Conservation (phyloP, 1,140 invertebrate species). For the Dufourea novaeangliae region DNA sequence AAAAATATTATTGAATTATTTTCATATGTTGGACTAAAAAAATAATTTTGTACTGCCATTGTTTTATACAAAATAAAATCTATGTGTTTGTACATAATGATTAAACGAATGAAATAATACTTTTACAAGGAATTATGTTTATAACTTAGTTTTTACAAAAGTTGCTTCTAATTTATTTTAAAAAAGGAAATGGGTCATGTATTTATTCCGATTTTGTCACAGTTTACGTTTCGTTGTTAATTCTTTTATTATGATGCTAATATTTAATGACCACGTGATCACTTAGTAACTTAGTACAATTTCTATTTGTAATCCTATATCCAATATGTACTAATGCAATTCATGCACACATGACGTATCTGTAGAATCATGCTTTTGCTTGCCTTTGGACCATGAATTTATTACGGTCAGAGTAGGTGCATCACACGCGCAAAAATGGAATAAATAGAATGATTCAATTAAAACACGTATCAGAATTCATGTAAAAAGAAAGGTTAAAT, state of each 20-base stretch:
- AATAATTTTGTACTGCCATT: conserved; percentile 3
- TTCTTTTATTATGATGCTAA: neutral
- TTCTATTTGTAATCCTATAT: neutral
- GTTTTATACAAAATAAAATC: conserved; percentile 10
- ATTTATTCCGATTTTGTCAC: neutral
- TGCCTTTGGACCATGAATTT: neutral
- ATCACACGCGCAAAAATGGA: neutral
- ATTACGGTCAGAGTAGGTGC: neutral
- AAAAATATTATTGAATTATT: neutral
- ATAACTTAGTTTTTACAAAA: neutral
- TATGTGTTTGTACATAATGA: neutral
- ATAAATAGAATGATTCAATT: conserved; percentile 1
- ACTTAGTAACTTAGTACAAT: conserved; percentile 6
- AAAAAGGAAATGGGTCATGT: neutral
- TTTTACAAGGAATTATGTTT: neutral
- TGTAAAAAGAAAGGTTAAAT: conserved; percentile 12
- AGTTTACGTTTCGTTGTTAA: neutral
- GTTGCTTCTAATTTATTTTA: neutral
- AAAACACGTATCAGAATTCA: neutral
- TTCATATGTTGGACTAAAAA: neutral
- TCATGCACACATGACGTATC: neutral
- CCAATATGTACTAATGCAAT: neutral
- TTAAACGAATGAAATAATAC: conserved; percentile 6
- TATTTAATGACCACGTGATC: conserved; percentile 14
- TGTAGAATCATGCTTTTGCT: neutral